phyloP scores from a whole-genome alignment of 2,888 invertebrate species.

The Pinctada fucata region DNA sequence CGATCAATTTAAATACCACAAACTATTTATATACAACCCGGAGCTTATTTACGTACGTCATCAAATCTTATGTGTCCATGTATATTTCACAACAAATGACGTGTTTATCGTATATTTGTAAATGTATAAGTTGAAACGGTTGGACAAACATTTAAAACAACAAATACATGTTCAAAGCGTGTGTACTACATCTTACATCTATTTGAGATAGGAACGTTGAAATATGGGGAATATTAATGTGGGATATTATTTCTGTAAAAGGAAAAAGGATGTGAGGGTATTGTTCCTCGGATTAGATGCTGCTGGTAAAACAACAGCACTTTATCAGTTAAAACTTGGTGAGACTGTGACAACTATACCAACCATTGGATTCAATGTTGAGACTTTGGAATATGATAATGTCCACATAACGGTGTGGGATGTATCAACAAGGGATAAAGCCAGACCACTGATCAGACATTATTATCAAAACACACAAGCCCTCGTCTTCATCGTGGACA shows the following conservation, averaged over 20 bases:
- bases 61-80: no score
- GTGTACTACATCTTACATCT: no score
- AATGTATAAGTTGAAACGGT: no score
- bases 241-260: neutral
- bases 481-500: constrained; percentile 58
- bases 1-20: no score
- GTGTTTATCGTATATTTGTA: no score
- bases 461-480: constrained; percentile 52
- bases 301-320: constrained; percentile 54
- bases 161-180: no score
- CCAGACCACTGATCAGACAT: constrained; percentile 50
- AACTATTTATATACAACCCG: no score
- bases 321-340: constrained; percentile 55
- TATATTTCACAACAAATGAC: no score
- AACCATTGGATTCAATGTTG: constrained; percentile 59
- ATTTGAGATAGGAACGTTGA: no score
- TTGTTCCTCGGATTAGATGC: constrained; percentile 51
- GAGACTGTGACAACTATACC: constrained; percentile 60
- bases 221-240: neutral
- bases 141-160: no score
- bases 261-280: constrained; percentile 20
- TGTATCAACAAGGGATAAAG: constrained; percentile 53
- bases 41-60: no score
- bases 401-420: constrained; percentile 51
- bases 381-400: constrained; percentile 48